Base-by-base conservation (phyloP, 1,140 invertebrate genomes). In the Neodiprion fabricii region DNA sequence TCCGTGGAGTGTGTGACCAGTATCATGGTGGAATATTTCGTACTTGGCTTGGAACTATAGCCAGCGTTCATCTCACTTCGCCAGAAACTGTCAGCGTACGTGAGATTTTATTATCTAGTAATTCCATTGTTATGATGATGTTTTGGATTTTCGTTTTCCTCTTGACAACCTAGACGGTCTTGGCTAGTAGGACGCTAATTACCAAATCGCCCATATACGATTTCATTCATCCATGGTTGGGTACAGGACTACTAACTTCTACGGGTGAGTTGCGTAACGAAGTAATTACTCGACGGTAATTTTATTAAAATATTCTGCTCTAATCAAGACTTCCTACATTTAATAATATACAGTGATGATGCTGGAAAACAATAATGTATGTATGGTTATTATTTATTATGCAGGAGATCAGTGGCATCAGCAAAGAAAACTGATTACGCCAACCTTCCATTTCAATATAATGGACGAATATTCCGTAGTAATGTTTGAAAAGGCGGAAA, bases 381-480 rank as follows among this genome's bases (percentile, higher is more conserved):
- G 61, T 65, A 14, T 65, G 17, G 12, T 65, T 65, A 65, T 65
- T 14, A 65, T 14, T 14, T 14, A 65, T 17, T 14, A 67, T 78
- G 48, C 70, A 91, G 93, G 93, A 66, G 78, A 85, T n/a, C 95
- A 95, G 83, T 98, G 96, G 96, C 90, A 91, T 68, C 86, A 88
- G 14, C 88, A 95, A n/a, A 89, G 96, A 21, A 96, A 95, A 86
- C 89, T 97, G 70, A 87, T 98, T 9, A 95, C 95, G 1, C 96
- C 96, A 9, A 93, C 95, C 0, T 98, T 98, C 83, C 96, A 97
- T 85, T 96, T 96, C 81, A 93, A 93, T 80, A 95, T 97, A 71
- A 86, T 97, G 3, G 92, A 96, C 70, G 91, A 93, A 79, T 97
- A 96, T 90, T 83, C 90, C 78, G 80, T 88, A 83, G 90, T 95